phyloP scores from a whole-genome alignment of 2,888 invertebrate genomes.

The Hydrotaea diabolus region DNA sequence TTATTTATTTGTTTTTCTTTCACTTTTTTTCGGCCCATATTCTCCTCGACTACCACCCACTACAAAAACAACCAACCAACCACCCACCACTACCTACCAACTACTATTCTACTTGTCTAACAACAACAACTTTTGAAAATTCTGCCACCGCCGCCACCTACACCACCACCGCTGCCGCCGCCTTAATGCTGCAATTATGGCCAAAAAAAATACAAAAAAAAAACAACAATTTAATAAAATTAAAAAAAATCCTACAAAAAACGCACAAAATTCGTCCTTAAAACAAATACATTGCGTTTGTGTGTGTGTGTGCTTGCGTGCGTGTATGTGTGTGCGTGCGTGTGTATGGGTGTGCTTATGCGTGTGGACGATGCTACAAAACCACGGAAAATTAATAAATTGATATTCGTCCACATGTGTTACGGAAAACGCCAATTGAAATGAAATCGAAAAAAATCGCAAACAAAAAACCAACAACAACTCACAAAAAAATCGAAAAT shows the following conservation, averaged over 20 bases:
- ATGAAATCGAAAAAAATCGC: not conserved
- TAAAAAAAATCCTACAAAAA: not conserved
- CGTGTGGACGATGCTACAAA: not conserved
- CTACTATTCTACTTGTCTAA: not conserved
- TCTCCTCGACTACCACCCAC: conserved; percentile 62
- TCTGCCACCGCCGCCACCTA: not conserved
- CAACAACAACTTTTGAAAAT: not conserved
- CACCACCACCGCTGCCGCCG: not conserved
- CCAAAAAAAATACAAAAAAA: not conserved
- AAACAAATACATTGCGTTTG: not conserved
- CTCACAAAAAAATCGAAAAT: not conserved
- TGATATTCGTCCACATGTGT: not conserved
- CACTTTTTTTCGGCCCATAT: conserved; percentile 74
- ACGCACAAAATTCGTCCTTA: not conserved
- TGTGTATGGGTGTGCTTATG: not conserved
- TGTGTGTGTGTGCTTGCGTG: conserved; percentile 12
- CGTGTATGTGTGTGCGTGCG: not conserved
- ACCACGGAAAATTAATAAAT: conserved; percentile 31
- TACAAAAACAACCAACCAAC: no score
- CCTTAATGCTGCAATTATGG: not conserved
- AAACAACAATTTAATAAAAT: not conserved
- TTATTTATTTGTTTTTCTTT: conserved; percentile 79
- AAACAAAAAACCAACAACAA: not conserved
- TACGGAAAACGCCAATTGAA: conserved; percentile 19
- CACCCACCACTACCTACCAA: not conserved